Conservation (phyloP, 1,140 invertebrate species). For the Achatina immaculata region DNA sequence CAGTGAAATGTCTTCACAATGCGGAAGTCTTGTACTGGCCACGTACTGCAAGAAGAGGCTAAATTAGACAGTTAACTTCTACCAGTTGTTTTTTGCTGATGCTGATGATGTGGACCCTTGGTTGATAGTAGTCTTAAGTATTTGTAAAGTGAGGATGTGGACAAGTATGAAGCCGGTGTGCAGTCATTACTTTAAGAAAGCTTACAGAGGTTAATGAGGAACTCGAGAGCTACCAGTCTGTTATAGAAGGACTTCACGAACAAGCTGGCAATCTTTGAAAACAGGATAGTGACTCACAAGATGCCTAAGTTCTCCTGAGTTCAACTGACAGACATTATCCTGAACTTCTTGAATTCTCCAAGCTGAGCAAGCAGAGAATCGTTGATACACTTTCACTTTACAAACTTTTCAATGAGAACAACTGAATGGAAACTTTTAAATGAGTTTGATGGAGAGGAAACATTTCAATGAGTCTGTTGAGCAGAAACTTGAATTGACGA, state of each 20-base stretch:
- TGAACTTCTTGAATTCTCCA: conserved; percentile 95
- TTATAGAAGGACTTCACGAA: conserved; percentile 93
- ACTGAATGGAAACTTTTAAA: no score
- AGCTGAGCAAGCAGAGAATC: conserved; percentile 93
- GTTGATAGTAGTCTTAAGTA: conserved; percentile 95
- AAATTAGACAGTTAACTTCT: conserved; percentile 96
- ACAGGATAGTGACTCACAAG: conserved; percentile 88
- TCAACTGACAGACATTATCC: conserved; percentile 96
- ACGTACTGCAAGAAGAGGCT: conserved; percentile 92
- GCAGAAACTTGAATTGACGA: conserved; percentile 99
- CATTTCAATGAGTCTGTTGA: conserved; percentile 96
- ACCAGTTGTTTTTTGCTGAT: conserved; percentile 97
- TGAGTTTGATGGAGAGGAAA: conserved; percentile 97
- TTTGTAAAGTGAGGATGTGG: conserved; percentile 99
- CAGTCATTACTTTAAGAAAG: conserved; percentile 97
- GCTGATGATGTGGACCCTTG: conserved; percentile 99
- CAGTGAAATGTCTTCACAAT: conserved; percentile 92
- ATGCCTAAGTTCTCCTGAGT: conserved; percentile 85
- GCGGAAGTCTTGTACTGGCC: conserved; percentile 92
- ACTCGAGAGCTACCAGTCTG: conserved; percentile 92
- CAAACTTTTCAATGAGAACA: no score
- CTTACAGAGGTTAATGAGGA: conserved; percentile 90
- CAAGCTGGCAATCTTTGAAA: conserved; percentile 88
- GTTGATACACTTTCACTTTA: conserved; percentile 96
- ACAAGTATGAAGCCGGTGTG: conserved; percentile 97